phyloP scores from a whole-genome alignment of 2,797 vertebrate species.

The Chelon labrosus region DNA sequence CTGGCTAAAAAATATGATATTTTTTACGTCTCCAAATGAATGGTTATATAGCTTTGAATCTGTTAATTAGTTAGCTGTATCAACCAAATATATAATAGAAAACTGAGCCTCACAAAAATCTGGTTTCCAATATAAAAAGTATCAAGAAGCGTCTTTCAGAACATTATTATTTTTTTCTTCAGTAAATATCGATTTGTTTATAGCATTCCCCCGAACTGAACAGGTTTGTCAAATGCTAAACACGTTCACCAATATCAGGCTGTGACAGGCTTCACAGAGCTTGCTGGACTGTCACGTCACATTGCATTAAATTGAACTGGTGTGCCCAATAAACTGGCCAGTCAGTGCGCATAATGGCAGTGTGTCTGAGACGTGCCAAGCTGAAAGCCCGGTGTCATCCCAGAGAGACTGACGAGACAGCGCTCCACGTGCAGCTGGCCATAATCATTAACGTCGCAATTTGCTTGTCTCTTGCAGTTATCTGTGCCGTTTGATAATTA shows the following conservation, averaged over 20 bases:
- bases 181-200: too few relatives aligned
- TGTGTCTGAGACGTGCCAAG: constrained; percentile 13
- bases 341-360: background rate
- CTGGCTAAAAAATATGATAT: background rate
- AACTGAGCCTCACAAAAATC: background rate
- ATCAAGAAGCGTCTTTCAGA: background rate
- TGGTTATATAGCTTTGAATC: background rate
- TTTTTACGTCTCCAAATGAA: too few relatives aligned
- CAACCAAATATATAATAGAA: background rate
- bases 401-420: constrained; percentile 11
- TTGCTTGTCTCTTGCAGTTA: constrained; percentile 56
- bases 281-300: background rate
- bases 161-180: background rate
- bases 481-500: constrained; percentile 60
- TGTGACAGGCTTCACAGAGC: background rate
- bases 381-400: constrained; percentile 22
- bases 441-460: constrained; percentile 61
- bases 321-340: background rate
- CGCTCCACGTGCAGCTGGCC: constrained; percentile 24
- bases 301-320: background rate
- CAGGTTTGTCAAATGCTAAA: background rate
- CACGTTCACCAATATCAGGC: too few relatives aligned
- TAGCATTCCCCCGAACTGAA: constrained; percentile 2
- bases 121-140: background rate
- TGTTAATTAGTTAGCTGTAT: too few relatives aligned